Evolutionary conservation across 2,888 invertebrate species (phyloP), one percentile per base, ranked within the genome.

Genomic region (Nomada lathburiana): DNA sequence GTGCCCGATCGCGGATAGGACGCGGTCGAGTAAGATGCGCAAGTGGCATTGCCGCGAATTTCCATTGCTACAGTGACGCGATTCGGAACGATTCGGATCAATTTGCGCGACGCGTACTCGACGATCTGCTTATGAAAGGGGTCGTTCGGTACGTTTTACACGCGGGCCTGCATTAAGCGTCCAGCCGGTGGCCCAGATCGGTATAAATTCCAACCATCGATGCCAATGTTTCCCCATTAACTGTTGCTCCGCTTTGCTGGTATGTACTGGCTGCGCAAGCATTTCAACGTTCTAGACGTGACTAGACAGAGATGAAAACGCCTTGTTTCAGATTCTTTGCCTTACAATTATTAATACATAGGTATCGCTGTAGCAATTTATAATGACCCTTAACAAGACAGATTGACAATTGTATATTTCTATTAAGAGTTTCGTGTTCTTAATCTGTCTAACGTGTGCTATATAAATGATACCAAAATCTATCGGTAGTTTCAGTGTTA

Each of bases 51-150:
- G 67, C 23, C 76, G 36, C 57, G 65, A 69, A 65, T 57, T 75
- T 50, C 26, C 69, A 26, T 76, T 26, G 71, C 42, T 63, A 73
- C 57, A 64, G 53, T 71, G 59, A 85, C 70, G 67, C 44, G 63
- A 68, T 57, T 26, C n/a, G 55, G 63, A 74, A 81, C 76, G 80
- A 82, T 74, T 80, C 79, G 69, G 55, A 65, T 50, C 76, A 78
- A 80, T 86, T 80, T 69, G 76, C 72, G 47, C 82, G 67, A 75
- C 65, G 78, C 71, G 69, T 53, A 59, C 67, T 67, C 62, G 72
- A 57, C 59, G 63, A 57, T 59, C 29, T 50, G 65, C 62, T 76
- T 50, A 42, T 67, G 69, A 75, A 52, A 59, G 74, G 71, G 76
- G 72, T 86, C 83, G 74, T 55, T 47, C 67, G 62, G 16, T 50